Percentiles rank a stretch among this genome's conserved stretches.
phyloP scores from a whole-genome alignment of 1,140 invertebrate genomes.

The Sarcophaga peregrina region DNA sequence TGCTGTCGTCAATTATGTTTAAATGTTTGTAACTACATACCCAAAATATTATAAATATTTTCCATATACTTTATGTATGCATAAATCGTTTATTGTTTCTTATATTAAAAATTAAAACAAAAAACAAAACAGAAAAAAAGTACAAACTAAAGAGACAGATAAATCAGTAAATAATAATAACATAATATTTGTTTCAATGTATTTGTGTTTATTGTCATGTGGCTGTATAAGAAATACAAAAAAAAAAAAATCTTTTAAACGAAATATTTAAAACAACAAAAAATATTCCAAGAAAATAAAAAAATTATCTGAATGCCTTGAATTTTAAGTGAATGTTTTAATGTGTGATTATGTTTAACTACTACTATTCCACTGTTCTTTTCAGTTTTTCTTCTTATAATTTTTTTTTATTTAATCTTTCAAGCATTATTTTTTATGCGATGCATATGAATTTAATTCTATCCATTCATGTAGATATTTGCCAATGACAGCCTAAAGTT shows the following conservation, averaged over 20 bases:
- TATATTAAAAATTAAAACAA: not conserved
- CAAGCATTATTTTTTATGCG: too few species aligned
- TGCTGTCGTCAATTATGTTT: too few species aligned
- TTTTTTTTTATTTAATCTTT: too few species aligned
- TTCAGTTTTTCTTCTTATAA: not conserved
- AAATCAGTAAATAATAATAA: not conserved
- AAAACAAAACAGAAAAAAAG: not conserved
- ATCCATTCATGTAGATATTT: not conserved
- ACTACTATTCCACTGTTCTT: not conserved
- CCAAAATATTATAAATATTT: too few species aligned
- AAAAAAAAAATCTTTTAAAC: not conserved
- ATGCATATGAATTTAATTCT: too few species aligned
- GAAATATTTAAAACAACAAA: not conserved
- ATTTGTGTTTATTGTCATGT: conserved; percentile 7
- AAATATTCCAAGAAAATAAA: not conserved
- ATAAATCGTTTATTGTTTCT: too few species aligned
- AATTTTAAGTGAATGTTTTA: conserved; percentile 15
- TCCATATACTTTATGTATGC: too few species aligned
- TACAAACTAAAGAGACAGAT: not conserved
- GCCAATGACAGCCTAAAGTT: not conserved
- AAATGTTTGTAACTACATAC: too few species aligned
- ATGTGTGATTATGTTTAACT: not conserved
- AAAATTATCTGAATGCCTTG: not conserved
- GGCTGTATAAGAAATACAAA: not conserved
- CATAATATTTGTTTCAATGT: not conserved